Evolutionary conservation across 2,888 invertebrate species (phyloP), one percentile per base, ranked within the genome.

Genomic region (Lottia scabra): DNA sequence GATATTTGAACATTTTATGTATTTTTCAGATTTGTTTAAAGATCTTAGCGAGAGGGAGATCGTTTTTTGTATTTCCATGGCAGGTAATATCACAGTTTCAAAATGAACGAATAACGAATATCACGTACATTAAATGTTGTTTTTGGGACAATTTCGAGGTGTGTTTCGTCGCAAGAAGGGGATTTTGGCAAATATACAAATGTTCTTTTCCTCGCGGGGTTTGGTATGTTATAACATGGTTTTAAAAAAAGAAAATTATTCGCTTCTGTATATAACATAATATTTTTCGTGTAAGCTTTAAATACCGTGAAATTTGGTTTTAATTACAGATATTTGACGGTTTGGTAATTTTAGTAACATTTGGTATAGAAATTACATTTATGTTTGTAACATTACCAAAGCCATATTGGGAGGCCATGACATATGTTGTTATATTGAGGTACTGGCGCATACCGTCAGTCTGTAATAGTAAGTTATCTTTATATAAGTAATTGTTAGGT

Each of bases 361-460:
- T 83, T 46, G 76, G 75, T 19, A 72, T 83, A 63, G 86, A 86
- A 71, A 71, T 85, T 23, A 74, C 79, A 16, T 84, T 83, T 65
- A 81, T 81, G 43, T 71, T 86, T 38, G 75, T 82, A 19, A 78
- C 78, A 69, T 77, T 81, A 15, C 67, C 73, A 19, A 66, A 80
- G 8, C 64, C 75, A 5, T 81, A 76, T 3, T 73, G 81, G 23
- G 83, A 83, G 63, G 81, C 78, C 2, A 76, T 82, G 48, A 79
- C 80, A 2, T 84, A 79, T 67, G 71, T 86, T 45, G 77, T 86
- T 16, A 65, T 83, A 8, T 70, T 86, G 8, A 74, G 86, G 26
- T 73, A 85, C 16, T 83, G 84, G 80, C 68, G 86, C 23, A 75
- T 86, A n/a, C 84, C 83, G 0, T 73, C 79, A 44, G 76, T 81